These are phyloP conservation scores for Tanypteryx hageni DNA, from an alignment of 2,888 invertebrate species.

Conservation along the genomic window DNA sequence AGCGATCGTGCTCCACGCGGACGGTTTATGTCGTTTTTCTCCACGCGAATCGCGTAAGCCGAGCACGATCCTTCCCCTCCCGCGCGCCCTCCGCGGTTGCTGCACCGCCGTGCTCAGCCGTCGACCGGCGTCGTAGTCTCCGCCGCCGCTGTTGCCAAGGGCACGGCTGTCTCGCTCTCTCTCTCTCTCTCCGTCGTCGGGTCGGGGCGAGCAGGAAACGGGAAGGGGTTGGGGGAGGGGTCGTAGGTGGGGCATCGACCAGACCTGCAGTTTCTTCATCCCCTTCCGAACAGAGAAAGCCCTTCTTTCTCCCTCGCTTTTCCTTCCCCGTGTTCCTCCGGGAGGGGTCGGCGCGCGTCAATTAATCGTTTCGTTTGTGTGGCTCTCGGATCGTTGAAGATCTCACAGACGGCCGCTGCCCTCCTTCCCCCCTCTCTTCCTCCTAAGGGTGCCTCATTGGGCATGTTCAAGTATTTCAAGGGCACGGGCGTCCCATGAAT, in stretches of 20 bases:
- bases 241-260: conserved; percentile 12
- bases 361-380: conserved; percentile 5
- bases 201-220: not conserved
- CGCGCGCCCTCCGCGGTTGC: not conserved
- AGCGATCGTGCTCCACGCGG: not conserved
- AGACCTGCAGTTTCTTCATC: not conserved
- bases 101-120: not conserved
- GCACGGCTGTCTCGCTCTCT: conserved; percentile 33
- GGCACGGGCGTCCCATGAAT: not conserved
- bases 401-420: not conserved
- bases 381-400: conserved; percentile 5
- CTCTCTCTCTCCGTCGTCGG: not conserved
- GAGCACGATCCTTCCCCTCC: not conserved
- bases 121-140: not conserved
- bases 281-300: not conserved
- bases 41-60: not conserved
- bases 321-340: not conserved
- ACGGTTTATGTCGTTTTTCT: not conserved
- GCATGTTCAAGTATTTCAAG: not conserved
- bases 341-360: not conserved
- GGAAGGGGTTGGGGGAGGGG: not conserved
- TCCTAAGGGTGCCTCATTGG: not conserved
- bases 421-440: not conserved
- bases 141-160: conserved; percentile 45
- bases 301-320: not conserved